Base-by-base conservation (phyloP, 1,140 invertebrate species). In the Rhagoletis pomonella region DNA sequence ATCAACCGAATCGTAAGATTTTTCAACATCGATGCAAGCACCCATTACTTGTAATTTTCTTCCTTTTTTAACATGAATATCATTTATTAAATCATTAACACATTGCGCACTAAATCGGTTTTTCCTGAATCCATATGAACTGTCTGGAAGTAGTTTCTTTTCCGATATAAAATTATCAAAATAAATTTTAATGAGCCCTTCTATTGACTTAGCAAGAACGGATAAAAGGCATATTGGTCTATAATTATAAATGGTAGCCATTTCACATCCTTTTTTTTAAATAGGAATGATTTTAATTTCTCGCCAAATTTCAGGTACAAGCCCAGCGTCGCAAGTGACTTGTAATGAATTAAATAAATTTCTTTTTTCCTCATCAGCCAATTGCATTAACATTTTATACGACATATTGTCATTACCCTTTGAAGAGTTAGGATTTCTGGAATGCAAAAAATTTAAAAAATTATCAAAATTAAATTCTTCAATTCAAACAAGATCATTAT, bases 41-140 rank as follows among this genome's bases (percentile, higher is more conserved):
- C 4, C 50, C 50, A 55, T 55, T 9, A 55, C 50, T 55, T 85
- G 50, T 19, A 6, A 6, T 85, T 29, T 59, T 58, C 12, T 5
- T 10, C 17, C 17, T 29, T 29, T 44, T 44, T 39, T 7, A n/a
- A 7, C 10, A 85, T 7, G 50, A 14, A 17, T 7, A 85, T 17
- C 59, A 6, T 85, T 60, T n/a, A 85, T 85, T 4, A 85, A 29
- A 39, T 85, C 81, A 6, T 85, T 85, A 3, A 85, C 59, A 58
- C 81, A 60, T 1, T 85, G 14, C 19, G 50, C 55, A 4, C 50
- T 85, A 7, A 55, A 85, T n/a, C 29, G 81, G 58, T 59, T 7
- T 85, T 59, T 85, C 9, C 81, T 14, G 29, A 60, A 85, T 7
- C 47, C 81, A 39, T 85, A 85, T 6, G 81, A 58, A 19, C 81